These are phyloP conservation scores for Clarias gariepinus DNA, from an alignment of 2,113 vertebrate genomes.

Conservation along the genomic window DNA sequence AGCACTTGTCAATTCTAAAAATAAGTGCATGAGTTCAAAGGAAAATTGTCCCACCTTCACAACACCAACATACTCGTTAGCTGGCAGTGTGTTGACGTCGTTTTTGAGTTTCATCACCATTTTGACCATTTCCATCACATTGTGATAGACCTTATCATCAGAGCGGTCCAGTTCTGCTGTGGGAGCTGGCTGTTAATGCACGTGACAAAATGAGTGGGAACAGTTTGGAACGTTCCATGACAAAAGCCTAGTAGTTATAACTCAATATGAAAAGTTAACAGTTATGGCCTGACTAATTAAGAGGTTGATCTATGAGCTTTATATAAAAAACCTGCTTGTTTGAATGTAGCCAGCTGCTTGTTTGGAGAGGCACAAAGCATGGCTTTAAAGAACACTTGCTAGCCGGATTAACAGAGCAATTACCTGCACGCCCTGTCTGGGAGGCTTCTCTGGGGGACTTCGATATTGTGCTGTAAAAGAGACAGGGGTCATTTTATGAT, in stretches of 20 bases:
- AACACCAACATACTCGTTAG: constrained; percentile 80
- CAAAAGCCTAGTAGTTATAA: neutral
- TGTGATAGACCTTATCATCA: constrained; percentile 81
- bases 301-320: constrained; percentile 12
- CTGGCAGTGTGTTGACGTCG: constrained; percentile 76
- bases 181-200: constrained; percentile 62
- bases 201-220: neutral
- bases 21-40: neutral
- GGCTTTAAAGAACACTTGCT: constrained; percentile 32
- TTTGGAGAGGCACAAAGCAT: constrained; percentile 32
- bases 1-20: neutral
- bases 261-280: neutral
- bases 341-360: constrained; percentile 42
- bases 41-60: constrained; percentile 79
- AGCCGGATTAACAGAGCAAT: constrained; percentile 33
- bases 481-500: neutral
- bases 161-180: constrained; percentile 91
- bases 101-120: constrained; percentile 91
- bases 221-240: neutral
- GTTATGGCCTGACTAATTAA: constrained; percentile 21
- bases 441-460: constrained; percentile 80
- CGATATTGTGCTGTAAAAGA: constrained; percentile 56
- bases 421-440: constrained; percentile 74
- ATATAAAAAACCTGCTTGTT: constrained; percentile 40
- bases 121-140: constrained; percentile 89